Evolutionary conservation across 37 sponge, comb jelly and placozoan genomes (phyloP).

Genomic region (Agelas oroides): DNA sequence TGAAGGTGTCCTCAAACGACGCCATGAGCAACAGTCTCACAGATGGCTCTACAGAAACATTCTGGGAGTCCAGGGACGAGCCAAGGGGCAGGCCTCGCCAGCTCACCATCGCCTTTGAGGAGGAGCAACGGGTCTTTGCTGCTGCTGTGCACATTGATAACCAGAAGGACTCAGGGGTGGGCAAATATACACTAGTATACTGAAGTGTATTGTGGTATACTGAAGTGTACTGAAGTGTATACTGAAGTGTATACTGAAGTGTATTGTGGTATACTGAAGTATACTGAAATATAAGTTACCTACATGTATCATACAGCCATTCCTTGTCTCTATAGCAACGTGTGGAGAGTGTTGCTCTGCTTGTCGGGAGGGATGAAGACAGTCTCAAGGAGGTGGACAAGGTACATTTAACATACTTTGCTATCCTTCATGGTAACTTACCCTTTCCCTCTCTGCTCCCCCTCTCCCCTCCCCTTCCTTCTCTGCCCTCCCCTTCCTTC

Average conservation of each 20-base stretch:
- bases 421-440: too few relatives aligned
- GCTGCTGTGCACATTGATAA: constrained; percentile 88
- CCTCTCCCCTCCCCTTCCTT: too few relatives aligned
- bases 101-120: constrained; percentile 72
- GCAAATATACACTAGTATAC: background rate
- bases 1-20: constrained; percentile 86
- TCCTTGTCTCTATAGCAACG: constrained; percentile 43
- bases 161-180: constrained; percentile 74
- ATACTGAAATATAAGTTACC: background rate
- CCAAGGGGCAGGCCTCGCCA: constrained; percentile 45
- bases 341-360: constrained; percentile 35
- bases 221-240: background rate
- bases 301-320: background rate
- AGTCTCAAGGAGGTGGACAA: constrained; percentile 57
- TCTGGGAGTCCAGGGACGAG: constrained; percentile 96
- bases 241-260: background rate
- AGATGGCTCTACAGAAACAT: constrained; percentile 96
- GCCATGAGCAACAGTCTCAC: constrained; percentile 89
- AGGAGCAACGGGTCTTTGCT: constrained; percentile 31
- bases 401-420: constrained; percentile 15
- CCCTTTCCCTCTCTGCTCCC: too few relatives aligned
- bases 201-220: too few relatives aligned
- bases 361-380: constrained; percentile 60
- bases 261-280: background rate
- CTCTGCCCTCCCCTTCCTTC: too few relatives aligned